Evolutionary conservation across 2,888 invertebrate genomes (phyloP), one percentile per base, ranked within the genome.

Genomic region (Nineta flava): DNA sequence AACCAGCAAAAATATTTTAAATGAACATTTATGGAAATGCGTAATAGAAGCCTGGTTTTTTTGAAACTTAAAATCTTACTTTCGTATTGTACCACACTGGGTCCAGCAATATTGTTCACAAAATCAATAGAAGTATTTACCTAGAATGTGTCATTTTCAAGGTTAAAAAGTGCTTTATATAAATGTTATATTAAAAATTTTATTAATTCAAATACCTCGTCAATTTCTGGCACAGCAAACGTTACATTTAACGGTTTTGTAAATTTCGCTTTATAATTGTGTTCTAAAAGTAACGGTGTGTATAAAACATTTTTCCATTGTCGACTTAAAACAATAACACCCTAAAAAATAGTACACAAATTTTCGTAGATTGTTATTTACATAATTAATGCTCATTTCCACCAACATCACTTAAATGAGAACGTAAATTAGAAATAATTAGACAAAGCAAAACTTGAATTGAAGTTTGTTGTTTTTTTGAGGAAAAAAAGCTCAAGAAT

Each of bases 241-340:
- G 90, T 87, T 1, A 93, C 90, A 61, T 90, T 92, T 54, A 91
- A 75, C 2, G 87, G 87, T 58, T 83, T 83, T 58, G 83, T 76
- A 53, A 83, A 76, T 62, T 87, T 86, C 52, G 81, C 82, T 71
- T 88, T 87, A 62, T 90, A 87, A 64, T 87, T 90, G 63, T 91
- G 88, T 59, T 90, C 90, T 49, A 92, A 75, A 40, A 95, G 71
- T 54, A 92, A 72, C 0, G 96, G 95, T 56, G 94, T 94, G 65
- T 95, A 94, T 16, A 96, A 70, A 3, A 91, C 86, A 65, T 92
- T 94, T 69, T 95, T 95, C 96, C 95, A 96, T 64, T 96, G 95
- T 1, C 95, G 78, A 60, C 92, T 92, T 49, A 96, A 72, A 21
- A 95, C 95, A 62, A 96, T 87, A n/a, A 96, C 86, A 26, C 95